Base-by-base conservation (phyloP, 2,888 invertebrate genomes). In the Pegoplata infirma region DNA sequence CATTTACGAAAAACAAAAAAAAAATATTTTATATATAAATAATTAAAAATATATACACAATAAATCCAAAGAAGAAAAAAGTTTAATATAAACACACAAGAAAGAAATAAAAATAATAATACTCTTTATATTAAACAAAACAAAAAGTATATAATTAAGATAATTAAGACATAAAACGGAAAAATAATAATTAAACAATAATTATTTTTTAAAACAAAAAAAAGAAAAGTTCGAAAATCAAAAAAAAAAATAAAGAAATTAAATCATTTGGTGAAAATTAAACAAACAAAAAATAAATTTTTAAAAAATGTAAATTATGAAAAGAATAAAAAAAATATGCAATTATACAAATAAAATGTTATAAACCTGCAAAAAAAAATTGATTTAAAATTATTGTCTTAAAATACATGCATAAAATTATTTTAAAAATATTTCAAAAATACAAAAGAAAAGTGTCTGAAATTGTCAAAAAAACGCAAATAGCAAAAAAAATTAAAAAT, bases 111-210 rank as follows among this genome's bases (percentile, higher is more conserved):
- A 49, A 51, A 14, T 36, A 40, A 67, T 14, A 56, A 40, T n/a
- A 40, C n/a, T 1, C n/a, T n/a, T n/a, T n/a, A 40, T 12, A 40
- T n/a, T 40, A 68, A 68, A 28, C 32, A 36, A n/a, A n/a, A n/a
- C n/a, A n/a, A n/a, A 53, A 53, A 56, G 40, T 73, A 44, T 56
- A 73, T 63, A 61, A 49, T 32, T 44, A 61, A 73, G 64, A 14
- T 32, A 56, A 73, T 17, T 64, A 28, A 58, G 61, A 46, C 12
- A 19, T 25, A 40, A 53, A n/a, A 59, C 17, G n/a, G 55, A 49
- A 36, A 6, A 40, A 63, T 28, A 63, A 49, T 17, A 56, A 25
- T 25, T 25, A 16, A 32, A 46, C 17, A 32, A 19, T 17, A 47
- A 28, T n/a, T 44, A 58, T 17, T 4, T 19, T 56, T 17, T 28